Evolutionary conservation across 2,888 invertebrate species (phyloP).

Genomic region (Mesorhabditis spiculigera): DNA sequence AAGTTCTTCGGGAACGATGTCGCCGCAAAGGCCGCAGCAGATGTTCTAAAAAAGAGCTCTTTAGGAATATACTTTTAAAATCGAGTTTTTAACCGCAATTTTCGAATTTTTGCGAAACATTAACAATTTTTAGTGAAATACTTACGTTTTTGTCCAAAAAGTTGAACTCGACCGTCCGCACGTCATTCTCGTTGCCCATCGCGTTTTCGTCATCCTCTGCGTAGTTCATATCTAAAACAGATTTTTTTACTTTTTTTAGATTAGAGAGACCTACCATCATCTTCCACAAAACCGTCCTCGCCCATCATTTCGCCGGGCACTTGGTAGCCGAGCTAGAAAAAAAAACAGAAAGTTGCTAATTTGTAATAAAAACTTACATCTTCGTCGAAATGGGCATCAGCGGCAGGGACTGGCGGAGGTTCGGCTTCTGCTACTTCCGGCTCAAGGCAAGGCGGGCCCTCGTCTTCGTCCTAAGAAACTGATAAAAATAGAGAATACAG

Average conservation of each 20-base stretch:
- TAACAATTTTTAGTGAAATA: neutral
- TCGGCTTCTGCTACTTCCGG: slow-evolving; percentile 23
- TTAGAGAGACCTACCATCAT: slow-evolving; percentile 8
- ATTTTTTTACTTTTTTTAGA: slow-evolving; percentile 9
- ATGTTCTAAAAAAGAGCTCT: slow-evolving; percentile 26
- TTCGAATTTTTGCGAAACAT: neutral
- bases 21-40: slow-evolving; percentile 56
- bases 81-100: no score
- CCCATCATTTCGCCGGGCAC: slow-evolving; percentile 19
- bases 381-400: neutral
- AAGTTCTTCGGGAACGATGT: slow-evolving; percentile 49
- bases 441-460: slow-evolving; percentile 29
- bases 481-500: no score
- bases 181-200: slow-evolving; percentile 16
- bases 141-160: slow-evolving; percentile 35
- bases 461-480: slow-evolving; percentile 14
- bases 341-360: slow-evolving; percentile 9
- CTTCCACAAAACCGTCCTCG: slow-evolving; percentile 10
- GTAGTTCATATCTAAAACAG: neutral
- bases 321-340: slow-evolving; percentile 14
- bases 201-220: slow-evolving; percentile 8
- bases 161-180: slow-evolving; percentile 41
- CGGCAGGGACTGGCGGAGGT: slow-evolving; percentile 15
- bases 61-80: no score
- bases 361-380: neutral